Evolutionary conservation across 2,113 vertebrate genomes (phyloP).

Genomic region (Ameiurus melas): DNA sequence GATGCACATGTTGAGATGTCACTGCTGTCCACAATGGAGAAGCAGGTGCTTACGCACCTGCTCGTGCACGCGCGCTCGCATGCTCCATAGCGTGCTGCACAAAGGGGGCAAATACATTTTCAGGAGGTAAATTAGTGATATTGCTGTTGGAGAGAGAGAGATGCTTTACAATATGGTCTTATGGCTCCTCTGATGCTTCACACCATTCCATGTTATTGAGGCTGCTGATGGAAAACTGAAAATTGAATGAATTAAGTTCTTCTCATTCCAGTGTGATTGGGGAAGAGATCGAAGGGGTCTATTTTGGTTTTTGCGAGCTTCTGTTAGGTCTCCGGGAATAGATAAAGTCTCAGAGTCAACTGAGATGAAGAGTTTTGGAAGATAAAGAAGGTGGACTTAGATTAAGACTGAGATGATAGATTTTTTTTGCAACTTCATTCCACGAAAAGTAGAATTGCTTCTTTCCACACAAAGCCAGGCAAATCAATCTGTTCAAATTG

Average conservation of each 20-base stretch:
- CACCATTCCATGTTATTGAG: constrained; percentile 61
- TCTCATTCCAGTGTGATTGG: constrained; percentile 44
- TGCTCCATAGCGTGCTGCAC: no score
- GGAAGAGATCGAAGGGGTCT: constrained; percentile 45
- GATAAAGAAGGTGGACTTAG: constrained; percentile 38
- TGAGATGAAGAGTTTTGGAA: constrained; percentile 59
- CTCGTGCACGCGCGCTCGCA: no score
- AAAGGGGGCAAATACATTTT: no score
- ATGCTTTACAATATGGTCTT: constrained; percentile 52
- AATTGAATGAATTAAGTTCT: constrained; percentile 61
- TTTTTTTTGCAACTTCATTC: neutral
- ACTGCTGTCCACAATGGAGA: no score
- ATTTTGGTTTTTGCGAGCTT: constrained; percentile 48
- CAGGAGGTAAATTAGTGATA: constrained; percentile 61
- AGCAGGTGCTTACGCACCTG: no score
- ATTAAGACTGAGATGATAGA: constrained; percentile 35
- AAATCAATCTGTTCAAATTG: neutral
- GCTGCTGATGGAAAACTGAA: constrained; percentile 67
- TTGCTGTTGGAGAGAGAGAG: constrained; percentile 64
- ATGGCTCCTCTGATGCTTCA: constrained; percentile 62
- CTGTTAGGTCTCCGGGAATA: constrained; percentile 54
- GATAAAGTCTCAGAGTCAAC: constrained; percentile 31
- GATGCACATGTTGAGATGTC: no score
- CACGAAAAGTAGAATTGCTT: neutral
- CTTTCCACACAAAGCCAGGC: neutral